A percentile compares a stretch with the other conserved stretches of the same genome.
phyloP scores from a whole-genome alignment of 2,888 invertebrate species.

The Parapristionchus giblindavisi region DNA sequence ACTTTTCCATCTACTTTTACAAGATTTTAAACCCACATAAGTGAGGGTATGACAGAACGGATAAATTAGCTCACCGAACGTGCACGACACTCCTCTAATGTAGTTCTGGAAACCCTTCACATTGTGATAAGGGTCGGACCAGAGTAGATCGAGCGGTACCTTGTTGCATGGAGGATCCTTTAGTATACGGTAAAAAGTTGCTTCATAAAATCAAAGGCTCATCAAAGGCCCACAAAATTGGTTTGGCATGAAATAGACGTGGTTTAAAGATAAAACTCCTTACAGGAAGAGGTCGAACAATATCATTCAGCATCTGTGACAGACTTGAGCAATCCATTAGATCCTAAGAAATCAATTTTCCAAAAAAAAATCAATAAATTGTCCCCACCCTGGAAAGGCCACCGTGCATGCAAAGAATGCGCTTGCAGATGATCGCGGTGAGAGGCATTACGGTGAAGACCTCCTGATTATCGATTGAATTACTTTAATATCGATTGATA shows the following conservation, averaged over 20 bases:
- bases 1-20: background rate
- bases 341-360: constrained; percentile 13
- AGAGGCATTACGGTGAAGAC: constrained; percentile 36
- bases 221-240: too few relatives aligned
- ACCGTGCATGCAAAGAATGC: constrained; percentile 36
- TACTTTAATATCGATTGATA: too few relatives aligned
- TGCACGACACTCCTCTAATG: constrained; percentile 34
- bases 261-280: too few relatives aligned
- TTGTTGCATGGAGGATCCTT: constrained; percentile 27
- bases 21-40: too few relatives aligned
- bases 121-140: constrained; percentile 21
- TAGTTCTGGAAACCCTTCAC: constrained; percentile 32
- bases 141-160: constrained; percentile 33
- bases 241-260: too few relatives aligned
- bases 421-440: constrained; percentile 18
- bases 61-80: constrained; percentile 27
- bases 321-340: constrained; percentile 13
- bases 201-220: too few relatives aligned
- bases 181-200: too few relatives aligned
- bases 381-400: constrained; percentile 28
- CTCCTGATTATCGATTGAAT: constrained; percentile 28
- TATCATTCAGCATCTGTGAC: constrained; percentile 27
- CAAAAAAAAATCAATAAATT: too few relatives aligned
- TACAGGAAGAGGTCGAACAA: constrained; percentile 21
- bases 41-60: too few relatives aligned